Conservation (phyloP, 1,140 invertebrate species). For the Dinothrombium tinctorium region DNA sequence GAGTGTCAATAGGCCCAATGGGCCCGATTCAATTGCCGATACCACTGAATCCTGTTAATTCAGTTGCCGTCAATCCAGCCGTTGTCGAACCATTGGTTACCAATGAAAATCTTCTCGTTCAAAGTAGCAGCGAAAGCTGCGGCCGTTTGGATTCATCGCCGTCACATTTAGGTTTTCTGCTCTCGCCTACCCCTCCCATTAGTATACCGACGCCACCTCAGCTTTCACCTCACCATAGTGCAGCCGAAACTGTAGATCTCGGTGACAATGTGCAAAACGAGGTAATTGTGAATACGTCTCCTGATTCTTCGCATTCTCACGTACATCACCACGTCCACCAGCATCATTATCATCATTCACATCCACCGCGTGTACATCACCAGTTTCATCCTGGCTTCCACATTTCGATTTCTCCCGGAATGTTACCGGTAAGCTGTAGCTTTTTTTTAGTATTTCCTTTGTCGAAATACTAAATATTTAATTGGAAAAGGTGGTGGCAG, state of each 20-base stretch:
- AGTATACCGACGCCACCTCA: background rate
- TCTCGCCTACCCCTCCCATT: background rate
- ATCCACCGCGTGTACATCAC: constrained; percentile 26
- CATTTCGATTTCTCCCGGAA: constrained; percentile 25
- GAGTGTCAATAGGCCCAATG: too few species aligned
- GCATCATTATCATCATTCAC: constrained; percentile 32
- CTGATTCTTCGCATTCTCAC: constrained; percentile 23
- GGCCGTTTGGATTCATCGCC: constrained; percentile 2
- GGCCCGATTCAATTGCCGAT: background rate
- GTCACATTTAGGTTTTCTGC: background rate
- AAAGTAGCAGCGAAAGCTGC: background rate
- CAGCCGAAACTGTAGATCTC: background rate
- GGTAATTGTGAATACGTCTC: background rate
- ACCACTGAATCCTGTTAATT: background rate
- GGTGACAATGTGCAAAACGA: background rate
- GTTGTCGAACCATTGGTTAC: background rate
- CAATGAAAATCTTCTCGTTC: too few species aligned
- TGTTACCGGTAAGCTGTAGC: constrained; percentile 11
- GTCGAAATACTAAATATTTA: background rate
- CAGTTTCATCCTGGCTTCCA: constrained; percentile 22
- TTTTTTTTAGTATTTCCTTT: background rate
- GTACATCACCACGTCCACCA: constrained; percentile 40
- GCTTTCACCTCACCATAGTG: background rate
- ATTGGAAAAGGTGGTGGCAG: background rate
- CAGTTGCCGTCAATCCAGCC: background rate